Evolutionary conservation across 2,113 vertebrate genomes (phyloP).

Genomic region (Boleophthalmus pectinirostris): DNA sequence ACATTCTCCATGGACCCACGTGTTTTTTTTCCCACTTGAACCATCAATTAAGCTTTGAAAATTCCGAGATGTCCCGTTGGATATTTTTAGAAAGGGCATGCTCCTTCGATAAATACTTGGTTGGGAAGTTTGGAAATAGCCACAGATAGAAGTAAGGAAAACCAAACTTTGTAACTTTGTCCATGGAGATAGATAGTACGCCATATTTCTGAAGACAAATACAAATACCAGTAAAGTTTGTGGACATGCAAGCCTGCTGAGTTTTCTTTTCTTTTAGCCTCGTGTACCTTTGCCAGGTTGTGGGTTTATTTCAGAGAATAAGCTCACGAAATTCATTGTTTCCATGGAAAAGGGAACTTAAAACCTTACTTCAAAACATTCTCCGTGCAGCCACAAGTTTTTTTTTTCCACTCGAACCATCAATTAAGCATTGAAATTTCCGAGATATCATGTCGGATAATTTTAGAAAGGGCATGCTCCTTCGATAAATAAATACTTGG

Average conservation of each 20-base stretch:
- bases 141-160: too few species aligned
- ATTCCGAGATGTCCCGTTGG: constrained; percentile 41
- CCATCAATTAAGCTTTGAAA: constrained; percentile 55
- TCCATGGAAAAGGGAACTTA: constrained; percentile 18
- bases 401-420: constrained; percentile 35
- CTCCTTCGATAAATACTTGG: constrained; percentile 11
- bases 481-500: background rate
- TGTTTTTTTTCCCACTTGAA: constrained; percentile 41
- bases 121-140: background rate
- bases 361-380: too few species aligned
- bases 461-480: constrained; percentile 50
- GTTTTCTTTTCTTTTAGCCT: too few species aligned
- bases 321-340: too few species aligned
- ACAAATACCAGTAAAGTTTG: too few species aligned
- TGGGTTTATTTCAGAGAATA: too few species aligned
- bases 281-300: too few species aligned
- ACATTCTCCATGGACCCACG: constrained; percentile 17
- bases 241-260: too few species aligned
- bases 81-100: constrained; percentile 51
- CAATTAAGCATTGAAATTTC: constrained; percentile 58
- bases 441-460: constrained; percentile 44
- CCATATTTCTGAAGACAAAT: too few species aligned
- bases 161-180: too few species aligned
- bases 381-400: constrained; percentile 41
- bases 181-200: too few species aligned